Conservation (phyloP, 2,888 invertebrate genomes). For the Dioctria rufipes region DNA sequence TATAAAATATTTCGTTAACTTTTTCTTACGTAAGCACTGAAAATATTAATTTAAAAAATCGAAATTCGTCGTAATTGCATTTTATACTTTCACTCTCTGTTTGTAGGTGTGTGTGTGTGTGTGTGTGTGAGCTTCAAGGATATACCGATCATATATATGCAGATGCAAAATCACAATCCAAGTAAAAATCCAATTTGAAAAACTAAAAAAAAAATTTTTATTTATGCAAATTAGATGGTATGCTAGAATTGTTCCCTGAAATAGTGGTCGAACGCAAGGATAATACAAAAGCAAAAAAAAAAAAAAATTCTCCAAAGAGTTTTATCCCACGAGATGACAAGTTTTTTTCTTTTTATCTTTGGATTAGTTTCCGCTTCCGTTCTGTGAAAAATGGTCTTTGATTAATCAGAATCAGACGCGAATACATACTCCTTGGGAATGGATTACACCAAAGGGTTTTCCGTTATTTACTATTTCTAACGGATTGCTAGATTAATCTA, state of each 20-base stretch:
- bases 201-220: background rate
- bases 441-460: constrained; percentile 9
- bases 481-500: constrained; percentile 19
- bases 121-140: too few species aligned
- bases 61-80: too few species aligned
- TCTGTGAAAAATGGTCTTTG: constrained; percentile 31
- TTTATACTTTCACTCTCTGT: too few species aligned
- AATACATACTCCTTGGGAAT: constrained; percentile 1
- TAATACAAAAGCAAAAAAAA: constrained; percentile 27
- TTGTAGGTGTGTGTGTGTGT: too few species aligned
- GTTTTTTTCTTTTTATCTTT: constrained; percentile 32
- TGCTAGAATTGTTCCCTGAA: constrained; percentile 17
- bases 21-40: background rate
- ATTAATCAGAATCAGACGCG: constrained; percentile 34
- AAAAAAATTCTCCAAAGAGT: background rate
- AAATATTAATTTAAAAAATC: too few species aligned
- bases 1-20: constrained; percentile 33
- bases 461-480: background rate
- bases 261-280: constrained; percentile 14
- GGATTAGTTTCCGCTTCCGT: constrained; percentile 38
- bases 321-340: background rate
- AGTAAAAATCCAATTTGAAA: background rate
- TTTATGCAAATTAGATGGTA: constrained; percentile 25
- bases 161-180: too few species aligned
- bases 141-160: too few species aligned